These are phyloP conservation scores for Carassius carassius DNA, from an alignment of 2,113 vertebrate genomes.

Conservation along the genomic window DNA sequence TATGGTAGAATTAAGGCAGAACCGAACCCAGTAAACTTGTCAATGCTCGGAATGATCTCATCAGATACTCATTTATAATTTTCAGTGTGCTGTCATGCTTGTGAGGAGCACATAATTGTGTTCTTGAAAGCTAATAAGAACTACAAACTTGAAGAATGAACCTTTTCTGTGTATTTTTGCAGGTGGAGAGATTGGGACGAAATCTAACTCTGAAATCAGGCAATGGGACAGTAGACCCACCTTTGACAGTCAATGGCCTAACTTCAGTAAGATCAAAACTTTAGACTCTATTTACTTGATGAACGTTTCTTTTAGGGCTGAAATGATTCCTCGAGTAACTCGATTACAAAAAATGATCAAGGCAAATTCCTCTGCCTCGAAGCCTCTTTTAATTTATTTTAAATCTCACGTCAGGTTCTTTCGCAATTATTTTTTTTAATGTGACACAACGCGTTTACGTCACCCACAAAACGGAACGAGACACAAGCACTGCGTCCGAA, in stretches of 20 bases:
- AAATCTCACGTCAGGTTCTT: too few species aligned
- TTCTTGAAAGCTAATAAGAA: slow-evolving; percentile 51
- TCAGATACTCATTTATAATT: slow-evolving; percentile 57
- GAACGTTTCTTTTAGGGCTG: not conserved
- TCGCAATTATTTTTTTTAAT: too few species aligned
- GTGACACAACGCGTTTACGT: too few species aligned
- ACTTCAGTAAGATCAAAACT: slow-evolving; percentile 82
- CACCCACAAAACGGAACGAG: too few species aligned
- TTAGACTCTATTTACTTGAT: not conserved
- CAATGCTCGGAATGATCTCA: slow-evolving; percentile 74
- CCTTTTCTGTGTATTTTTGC: slow-evolving; percentile 60
- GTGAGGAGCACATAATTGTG: not conserved
- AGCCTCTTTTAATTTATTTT: too few species aligned
- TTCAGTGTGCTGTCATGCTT: not conserved
- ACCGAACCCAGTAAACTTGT: slow-evolving; percentile 80
- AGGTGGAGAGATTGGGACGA: slow-evolving; percentile 77
- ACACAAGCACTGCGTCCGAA: too few species aligned
- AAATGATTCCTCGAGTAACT: too few species aligned
- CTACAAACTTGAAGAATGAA: not conserved
- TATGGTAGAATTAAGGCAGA: slow-evolving; percentile 80
- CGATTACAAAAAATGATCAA: too few species aligned
- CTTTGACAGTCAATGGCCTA: slow-evolving; percentile 89
- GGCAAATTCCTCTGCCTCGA: too few species aligned
- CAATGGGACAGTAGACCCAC: slow-evolving; percentile 77
- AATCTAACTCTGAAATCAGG: slow-evolving; percentile 76